phyloP scores from a whole-genome alignment of 2,888 invertebrate genomes.

The Fragum fragum region DNA sequence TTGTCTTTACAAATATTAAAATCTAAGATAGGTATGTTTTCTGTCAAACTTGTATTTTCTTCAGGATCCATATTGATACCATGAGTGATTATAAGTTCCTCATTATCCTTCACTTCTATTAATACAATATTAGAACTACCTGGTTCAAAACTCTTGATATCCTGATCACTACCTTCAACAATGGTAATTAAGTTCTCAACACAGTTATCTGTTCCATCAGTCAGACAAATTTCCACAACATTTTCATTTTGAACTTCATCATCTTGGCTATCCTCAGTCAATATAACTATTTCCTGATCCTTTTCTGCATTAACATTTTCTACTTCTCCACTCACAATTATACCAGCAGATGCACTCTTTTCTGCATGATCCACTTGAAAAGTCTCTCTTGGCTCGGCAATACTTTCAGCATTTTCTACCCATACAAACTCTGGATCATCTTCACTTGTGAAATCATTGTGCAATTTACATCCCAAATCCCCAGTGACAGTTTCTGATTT shows the following conservation, averaged over 20 bases:
- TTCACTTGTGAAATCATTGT: neutral
- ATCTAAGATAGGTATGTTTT: too few species aligned
- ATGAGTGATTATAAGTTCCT: conserved; percentile 10
- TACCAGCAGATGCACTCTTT: neutral
- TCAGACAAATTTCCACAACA: conserved; percentile 18
- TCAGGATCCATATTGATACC: neutral
- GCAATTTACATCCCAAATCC: neutral
- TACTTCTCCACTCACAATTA: neutral
- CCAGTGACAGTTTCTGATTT: conserved; percentile 8
- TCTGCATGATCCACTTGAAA: neutral
- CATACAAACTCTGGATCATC: conserved; percentile 22
- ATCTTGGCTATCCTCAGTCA: conserved; percentile 5
- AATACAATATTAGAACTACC: conserved; percentile 17
- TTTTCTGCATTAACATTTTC: neutral
- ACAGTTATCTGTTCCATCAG: neutral
- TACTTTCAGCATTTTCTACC: conserved; percentile 45
- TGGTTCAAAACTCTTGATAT: neutral
- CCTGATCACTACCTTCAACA: conserved; percentile 8
- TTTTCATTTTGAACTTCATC: neutral
- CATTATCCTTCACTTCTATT: conserved; percentile 11
- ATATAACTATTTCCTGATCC: conserved; percentile 3
- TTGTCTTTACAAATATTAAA: too few species aligned
- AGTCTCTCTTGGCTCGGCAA: conserved; percentile 19
- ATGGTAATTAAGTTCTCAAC: conserved; percentile 9
- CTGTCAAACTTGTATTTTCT: too few species aligned